phyloP scores from a whole-genome alignment of 2,888 invertebrate species.

The Zelleria hepariella region DNA sequence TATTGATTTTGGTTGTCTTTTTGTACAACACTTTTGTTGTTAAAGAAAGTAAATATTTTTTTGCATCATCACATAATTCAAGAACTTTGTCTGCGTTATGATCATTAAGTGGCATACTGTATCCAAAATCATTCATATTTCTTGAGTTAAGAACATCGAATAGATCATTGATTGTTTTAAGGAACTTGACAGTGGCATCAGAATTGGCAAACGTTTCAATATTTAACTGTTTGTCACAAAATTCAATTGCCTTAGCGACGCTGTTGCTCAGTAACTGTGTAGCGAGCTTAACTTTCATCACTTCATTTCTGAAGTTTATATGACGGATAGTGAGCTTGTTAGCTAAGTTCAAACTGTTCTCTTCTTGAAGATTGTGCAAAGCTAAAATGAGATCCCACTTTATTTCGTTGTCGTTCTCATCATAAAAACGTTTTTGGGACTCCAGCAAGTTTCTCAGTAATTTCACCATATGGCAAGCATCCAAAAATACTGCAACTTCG shows the following conservation, averaged over 20 bases:
- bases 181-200: slow-evolving; percentile 11
- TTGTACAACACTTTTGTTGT: slow-evolving; percentile 10
- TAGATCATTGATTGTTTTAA: slow-evolving; percentile 11
- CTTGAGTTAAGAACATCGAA: slow-evolving; percentile 14
- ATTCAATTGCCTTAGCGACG: slow-evolving; percentile 9
- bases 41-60: slow-evolving; percentile 10
- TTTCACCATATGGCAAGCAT: slow-evolving; percentile 1
- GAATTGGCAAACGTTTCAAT: slow-evolving; percentile 2
- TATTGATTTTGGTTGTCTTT: slow-evolving; percentile 7
- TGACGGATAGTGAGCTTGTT: slow-evolving; percentile 12
- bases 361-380: slow-evolving; percentile 14
- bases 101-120: background rate
- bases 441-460: background rate
- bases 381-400: slow-evolving; percentile 16
- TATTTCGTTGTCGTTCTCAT: slow-evolving; percentile 3
- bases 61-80: background rate
- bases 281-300: slow-evolving; percentile 17
- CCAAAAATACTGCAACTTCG: slow-evolving; percentile 2
- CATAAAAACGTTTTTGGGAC: slow-evolving; percentile 12
- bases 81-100: slow-evolving; percentile 3
- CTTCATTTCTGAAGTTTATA: slow-evolving; percentile 12
- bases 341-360: slow-evolving; percentile 14
- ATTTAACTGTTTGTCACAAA: slow-evolving; percentile 9
- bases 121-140: slow-evolving; percentile 6
- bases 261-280: slow-evolving; percentile 12